phyloP scores from a whole-genome alignment of 1,140 invertebrate species.

The Cardiocondyla obscurior region DNA sequence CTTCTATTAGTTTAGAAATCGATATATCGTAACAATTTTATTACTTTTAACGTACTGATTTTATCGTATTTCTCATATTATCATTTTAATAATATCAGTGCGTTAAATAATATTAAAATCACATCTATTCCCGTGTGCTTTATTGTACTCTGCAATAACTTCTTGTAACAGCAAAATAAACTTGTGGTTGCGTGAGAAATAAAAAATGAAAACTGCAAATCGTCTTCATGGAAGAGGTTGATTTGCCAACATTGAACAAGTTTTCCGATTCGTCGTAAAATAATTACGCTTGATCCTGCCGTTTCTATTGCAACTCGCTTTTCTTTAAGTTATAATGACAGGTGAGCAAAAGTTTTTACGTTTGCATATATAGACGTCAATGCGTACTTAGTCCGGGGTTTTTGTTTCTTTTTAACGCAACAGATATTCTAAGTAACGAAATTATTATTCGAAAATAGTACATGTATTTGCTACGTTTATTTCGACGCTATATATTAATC shows the following conservation, averaged over 20 bases:
- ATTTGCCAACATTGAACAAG: not conserved
- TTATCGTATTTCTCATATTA: not conserved
- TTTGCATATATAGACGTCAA: not conserved
- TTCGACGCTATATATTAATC: not conserved
- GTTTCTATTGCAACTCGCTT: not conserved
- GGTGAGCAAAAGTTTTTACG: not conserved
- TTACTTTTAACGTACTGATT: not conserved
- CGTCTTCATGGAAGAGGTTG: not conserved
- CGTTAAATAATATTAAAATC: not conserved
- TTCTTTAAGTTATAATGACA: not conserved
- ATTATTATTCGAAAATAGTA: not conserved
- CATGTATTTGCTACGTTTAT: not conserved
- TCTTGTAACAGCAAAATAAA: not conserved
- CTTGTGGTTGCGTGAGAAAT: not conserved
- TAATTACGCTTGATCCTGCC: not conserved
- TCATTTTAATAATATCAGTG: not conserved
- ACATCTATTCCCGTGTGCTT: not conserved
- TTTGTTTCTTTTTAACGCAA: not conserved
- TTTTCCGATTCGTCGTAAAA: constrained; percentile 1
- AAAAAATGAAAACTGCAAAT: not conserved
- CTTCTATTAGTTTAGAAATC: not conserved
- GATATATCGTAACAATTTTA: not conserved
- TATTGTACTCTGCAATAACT: not conserved
- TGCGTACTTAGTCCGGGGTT: not conserved
- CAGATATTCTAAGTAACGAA: not conserved